A percentile compares a stretch with the other conserved stretches of the same genome.
Conservation (phyloP, 92 coral and sea anemone species). For the Diadumene lineata region DNA sequence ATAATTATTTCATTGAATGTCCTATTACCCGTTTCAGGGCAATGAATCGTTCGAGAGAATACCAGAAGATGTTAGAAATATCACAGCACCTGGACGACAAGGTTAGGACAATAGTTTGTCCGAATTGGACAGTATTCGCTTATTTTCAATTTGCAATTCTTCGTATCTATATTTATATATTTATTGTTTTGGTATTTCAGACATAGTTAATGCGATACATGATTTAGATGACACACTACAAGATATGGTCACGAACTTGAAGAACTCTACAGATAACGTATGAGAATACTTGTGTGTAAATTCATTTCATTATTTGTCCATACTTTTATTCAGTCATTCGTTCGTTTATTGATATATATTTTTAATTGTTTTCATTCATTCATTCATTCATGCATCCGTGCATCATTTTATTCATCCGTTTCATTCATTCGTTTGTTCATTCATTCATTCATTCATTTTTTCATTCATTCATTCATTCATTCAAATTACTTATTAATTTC, state of each 20-base stretch:
- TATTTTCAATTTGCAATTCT: no score
- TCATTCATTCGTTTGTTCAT: no score
- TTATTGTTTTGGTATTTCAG: conserved; percentile 22
- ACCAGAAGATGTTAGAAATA: conserved; percentile 36
- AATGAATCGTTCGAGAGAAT: conserved; percentile 50
- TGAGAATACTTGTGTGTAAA: background rate
- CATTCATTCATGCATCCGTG: no score
- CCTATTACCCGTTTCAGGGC: conserved; percentile 32
- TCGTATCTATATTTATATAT: no score
- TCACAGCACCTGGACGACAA: conserved; percentile 60
- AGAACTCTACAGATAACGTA: conserved; percentile 38
- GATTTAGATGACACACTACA: conserved; percentile 41
- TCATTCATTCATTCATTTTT: no score
- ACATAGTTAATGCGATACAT: conserved; percentile 35
- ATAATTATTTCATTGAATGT: background rate
- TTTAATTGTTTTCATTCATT: no score
- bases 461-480: no score
- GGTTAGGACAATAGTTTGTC: conserved; percentile 49
- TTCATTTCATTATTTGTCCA: no score
- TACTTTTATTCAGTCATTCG: background rate
- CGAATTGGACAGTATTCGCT: no score
- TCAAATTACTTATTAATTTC: no score
- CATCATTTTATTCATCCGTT: no score
- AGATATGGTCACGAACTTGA: conserved; percentile 29
- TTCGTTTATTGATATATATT: no score